These are phyloP conservation scores for Diplodus sargus DNA, from an alignment of 2,797 vertebrate genomes.

Conservation along the genomic window DNA sequence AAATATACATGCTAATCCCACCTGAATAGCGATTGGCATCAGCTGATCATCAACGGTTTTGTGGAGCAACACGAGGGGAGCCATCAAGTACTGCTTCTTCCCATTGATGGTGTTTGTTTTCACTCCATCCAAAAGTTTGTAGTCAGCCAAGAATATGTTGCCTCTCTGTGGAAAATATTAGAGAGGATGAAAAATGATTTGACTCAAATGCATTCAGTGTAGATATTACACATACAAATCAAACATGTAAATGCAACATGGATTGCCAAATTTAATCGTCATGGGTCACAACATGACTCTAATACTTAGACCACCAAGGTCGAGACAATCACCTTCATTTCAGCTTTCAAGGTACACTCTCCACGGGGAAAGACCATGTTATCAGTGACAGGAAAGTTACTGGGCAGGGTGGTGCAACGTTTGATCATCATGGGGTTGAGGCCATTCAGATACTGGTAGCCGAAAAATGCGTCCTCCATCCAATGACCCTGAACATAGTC, in stretches of 20 bases:
- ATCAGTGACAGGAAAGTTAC: slow-evolving; percentile 71
- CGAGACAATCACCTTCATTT: slow-evolving; percentile 68
- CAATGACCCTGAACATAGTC: slow-evolving; percentile 71
- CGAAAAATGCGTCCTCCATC: slow-evolving; percentile 76
- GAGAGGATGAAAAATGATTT: background rate
- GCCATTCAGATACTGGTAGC: slow-evolving; percentile 78
- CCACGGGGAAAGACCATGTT: slow-evolving; percentile 39
- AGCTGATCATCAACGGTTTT: slow-evolving; percentile 62
- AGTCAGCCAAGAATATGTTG: slow-evolving; percentile 84
- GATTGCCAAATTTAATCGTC: background rate
- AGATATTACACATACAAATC: background rate
- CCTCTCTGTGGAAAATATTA: slow-evolving; percentile 74
- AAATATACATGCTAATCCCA: slow-evolving; percentile 40
- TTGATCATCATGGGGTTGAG: slow-evolving; percentile 75
- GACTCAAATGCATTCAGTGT: background rate
- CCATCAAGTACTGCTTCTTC: slow-evolving; percentile 72
- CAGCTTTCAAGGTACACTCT: slow-evolving; percentile 26
- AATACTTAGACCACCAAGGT: background rate
- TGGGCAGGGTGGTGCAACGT: slow-evolving; percentile 57
- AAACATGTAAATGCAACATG: background rate
- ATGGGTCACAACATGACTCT: background rate
- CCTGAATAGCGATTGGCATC: slow-evolving; percentile 84
- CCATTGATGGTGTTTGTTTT: slow-evolving; percentile 63
- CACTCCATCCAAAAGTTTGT: slow-evolving; percentile 77
- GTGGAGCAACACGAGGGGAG: slow-evolving; percentile 78